These are phyloP conservation scores for Drosophila cardini DNA, from an alignment of 1,140 invertebrate genomes.

Conservation along the genomic window DNA sequence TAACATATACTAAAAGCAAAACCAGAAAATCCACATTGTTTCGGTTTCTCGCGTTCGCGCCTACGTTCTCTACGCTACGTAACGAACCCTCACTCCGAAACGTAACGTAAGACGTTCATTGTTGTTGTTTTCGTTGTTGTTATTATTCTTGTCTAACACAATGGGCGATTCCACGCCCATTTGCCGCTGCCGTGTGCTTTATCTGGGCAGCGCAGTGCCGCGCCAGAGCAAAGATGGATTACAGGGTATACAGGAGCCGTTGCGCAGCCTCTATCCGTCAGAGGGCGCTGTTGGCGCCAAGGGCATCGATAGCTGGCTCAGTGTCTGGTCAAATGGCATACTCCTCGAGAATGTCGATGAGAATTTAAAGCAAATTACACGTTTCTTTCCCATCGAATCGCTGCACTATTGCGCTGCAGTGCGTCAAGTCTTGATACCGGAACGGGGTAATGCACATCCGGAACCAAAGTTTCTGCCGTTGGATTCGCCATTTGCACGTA, in stretches of 20 bases:
- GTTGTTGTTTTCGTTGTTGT: conserved; percentile 18
- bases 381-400: conserved; percentile 98
- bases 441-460: conserved; percentile 85
- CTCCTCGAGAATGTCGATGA: conserved; percentile 98
- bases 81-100: conserved; percentile 35
- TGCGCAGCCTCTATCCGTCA: conserved; percentile 96
- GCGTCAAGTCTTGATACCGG: conserved; percentile 90
- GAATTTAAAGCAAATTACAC: conserved; percentile 95
- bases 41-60: conserved; percentile 42
- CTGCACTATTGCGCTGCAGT: conserved; percentile 99
- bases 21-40: conserved; percentile 83
- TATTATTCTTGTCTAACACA: conserved; percentile 12
- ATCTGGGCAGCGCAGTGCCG: conserved; percentile 98
- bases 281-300: conserved; percentile 92
- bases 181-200: conserved; percentile 98
- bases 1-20: conserved; percentile 73
- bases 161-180: conserved; percentile 93
- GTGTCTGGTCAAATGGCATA: conserved; percentile 98
- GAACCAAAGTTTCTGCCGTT: conserved; percentile 96
- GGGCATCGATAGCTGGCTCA: conserved; percentile 98
- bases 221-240: conserved; percentile 98
- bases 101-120: conserved; percentile 42
- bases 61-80: conserved; percentile 40
- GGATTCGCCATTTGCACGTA: conserved; percentile 97
- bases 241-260: conserved; percentile 98